Evolutionary conservation across 2,113 vertebrate species (phyloP), one percentile per base, ranked within the genome.

Genomic region (Sylvietta virens): DNA sequence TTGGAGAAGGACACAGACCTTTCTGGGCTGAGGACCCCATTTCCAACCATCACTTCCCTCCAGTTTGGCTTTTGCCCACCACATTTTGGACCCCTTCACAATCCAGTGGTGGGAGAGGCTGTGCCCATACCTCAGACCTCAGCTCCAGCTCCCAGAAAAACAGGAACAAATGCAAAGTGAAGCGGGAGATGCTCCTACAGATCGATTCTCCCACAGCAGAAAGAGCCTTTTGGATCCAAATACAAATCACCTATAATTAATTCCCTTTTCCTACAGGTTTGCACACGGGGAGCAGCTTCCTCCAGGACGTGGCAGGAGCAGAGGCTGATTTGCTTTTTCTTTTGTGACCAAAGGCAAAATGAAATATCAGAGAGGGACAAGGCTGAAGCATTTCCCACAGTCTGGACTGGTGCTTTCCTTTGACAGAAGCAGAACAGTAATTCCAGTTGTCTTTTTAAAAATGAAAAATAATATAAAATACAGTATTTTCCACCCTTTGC

Each of bases 161-260:
- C 84, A 53, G 60, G 12, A 78, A 13, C 10, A 47, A 64, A 51
- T 1, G 4, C 30, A 42, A 50, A 50, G 7, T 3, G 42, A 22
- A 72, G 44, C 31, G 66, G 17, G 33, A 2, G 3, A 40, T 7
- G 8, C 13, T 77, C 44, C 48, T 20, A 28, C 20, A 85, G 5
- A 67, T n/a, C 0, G 0, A 17, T 14, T n/a, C 33, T 28, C 21
- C 42, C 60, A 30, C 53, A 15, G 16, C 13, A 70, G 35, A 48
- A 78, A 31, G 15, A 1, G 3, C 4, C 30, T 51, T 81, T 56
- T 30, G 35, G 40, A 47, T 33, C 37, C 42, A 50, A 60, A 39
- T 7, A 40, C 33, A 74, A 80, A 16, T 11, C 50, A 37, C 10
- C 54, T 9, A 1, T 1, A 31, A 73, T 30, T 9, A 56, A 73